Evolutionary conservation across 1,140 invertebrate species (phyloP).

Genomic region (Drosophila pachea): DNA sequence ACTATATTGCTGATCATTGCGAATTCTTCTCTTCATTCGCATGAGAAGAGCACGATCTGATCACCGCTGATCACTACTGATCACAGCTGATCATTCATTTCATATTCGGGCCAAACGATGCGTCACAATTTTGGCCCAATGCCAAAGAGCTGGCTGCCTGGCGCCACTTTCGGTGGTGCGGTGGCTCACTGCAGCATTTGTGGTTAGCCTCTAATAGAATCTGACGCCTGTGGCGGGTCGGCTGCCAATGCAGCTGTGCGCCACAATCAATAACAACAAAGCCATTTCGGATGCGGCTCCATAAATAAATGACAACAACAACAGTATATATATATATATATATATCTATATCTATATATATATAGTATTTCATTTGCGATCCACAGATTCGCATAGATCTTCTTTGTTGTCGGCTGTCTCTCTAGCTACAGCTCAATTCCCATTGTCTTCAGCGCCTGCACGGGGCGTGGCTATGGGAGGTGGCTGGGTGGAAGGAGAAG

Average conservation of each 20-base stretch:
- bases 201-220: conserved; percentile 41
- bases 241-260: conserved; percentile 47
- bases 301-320: conserved; percentile 68
- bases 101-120: conserved; percentile 22
- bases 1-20: conserved; percentile 34
- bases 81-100: conserved; percentile 29
- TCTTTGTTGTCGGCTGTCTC: conserved; percentile 49
- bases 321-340: conserved; percentile 55
- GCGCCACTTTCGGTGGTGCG: conserved; percentile 7
- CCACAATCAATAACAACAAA: conserved; percentile 68
- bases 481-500: background rate
- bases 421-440: conserved; percentile 38
- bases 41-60: too few species aligned
- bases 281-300: conserved; percentile 52
- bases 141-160: conserved; percentile 13
- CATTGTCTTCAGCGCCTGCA: conserved; percentile 40
- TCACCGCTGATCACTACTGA: background rate
- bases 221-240: conserved; percentile 44
- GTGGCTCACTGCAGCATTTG: conserved; percentile 24
- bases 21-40: too few species aligned
- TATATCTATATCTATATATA: conserved; percentile 35
- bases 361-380: conserved; percentile 51
- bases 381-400: conserved; percentile 53
- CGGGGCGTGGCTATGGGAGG: conserved; percentile 9
- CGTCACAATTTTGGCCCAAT: conserved; percentile 28